Evolutionary conservation across 1,140 invertebrate species (phyloP).

Genomic region (Pseudomyrmex sp.): DNA sequence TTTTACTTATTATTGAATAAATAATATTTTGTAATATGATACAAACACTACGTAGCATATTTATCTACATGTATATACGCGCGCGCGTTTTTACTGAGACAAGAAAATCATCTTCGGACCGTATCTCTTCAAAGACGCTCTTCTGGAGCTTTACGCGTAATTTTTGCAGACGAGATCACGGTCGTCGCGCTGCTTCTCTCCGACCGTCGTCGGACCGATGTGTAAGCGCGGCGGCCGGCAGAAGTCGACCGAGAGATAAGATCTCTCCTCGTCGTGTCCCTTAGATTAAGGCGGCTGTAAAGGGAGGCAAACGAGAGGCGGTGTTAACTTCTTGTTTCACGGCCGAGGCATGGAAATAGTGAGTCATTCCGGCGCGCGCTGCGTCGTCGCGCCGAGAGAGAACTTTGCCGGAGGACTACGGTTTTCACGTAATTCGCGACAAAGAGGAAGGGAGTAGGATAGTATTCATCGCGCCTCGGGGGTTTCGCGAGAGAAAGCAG

Average conservation of each 20-base stretch:
- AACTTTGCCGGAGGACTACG: slow-evolving; percentile 60
- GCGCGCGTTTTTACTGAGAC: neutral
- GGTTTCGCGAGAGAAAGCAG: slow-evolving; percentile 19
- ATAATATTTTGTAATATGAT: too few species aligned
- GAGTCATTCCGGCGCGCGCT: slow-evolving; percentile 60
- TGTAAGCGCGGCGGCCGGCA: slow-evolving; percentile 15
- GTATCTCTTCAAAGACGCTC: neutral
- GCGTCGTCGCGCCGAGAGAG: slow-evolving; percentile 61
- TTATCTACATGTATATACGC: too few species aligned
- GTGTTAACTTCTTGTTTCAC: slow-evolving; percentile 67
- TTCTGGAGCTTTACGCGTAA: neutral
- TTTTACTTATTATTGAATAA: too few species aligned
- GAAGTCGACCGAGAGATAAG: slow-evolving; percentile 36
- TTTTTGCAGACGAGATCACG: slow-evolving; percentile 5
- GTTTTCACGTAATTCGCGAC: slow-evolving; percentile 67
- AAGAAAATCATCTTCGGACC: neutral
- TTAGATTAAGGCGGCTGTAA: slow-evolving; percentile 66
- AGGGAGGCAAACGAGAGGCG: slow-evolving; percentile 66
- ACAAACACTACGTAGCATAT: too few species aligned
- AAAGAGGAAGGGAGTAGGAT: neutral
- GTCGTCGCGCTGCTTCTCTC: neutral
- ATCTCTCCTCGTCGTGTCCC: slow-evolving; percentile 25
- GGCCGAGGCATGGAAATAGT: slow-evolving; percentile 55
- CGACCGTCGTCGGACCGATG: slow-evolving; percentile 11
- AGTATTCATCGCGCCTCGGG: neutral